These are phyloP conservation scores for Ophioninae sp. DNA, from an alignment of 2,888 invertebrate genomes.

Conservation along the genomic window DNA sequence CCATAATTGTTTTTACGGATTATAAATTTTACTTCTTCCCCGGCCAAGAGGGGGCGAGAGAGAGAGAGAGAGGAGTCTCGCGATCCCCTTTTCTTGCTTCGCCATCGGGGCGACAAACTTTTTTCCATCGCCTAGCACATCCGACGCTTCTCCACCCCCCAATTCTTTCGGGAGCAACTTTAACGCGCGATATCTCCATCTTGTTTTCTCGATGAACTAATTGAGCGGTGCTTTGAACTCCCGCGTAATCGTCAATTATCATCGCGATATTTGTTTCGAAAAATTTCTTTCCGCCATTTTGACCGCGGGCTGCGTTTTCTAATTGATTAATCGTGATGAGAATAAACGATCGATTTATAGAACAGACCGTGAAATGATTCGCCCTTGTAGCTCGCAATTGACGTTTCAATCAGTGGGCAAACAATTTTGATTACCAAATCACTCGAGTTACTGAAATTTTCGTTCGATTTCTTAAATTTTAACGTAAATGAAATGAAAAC, in stretches of 20 bases:
- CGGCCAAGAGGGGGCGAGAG: not conserved
- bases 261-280: not conserved
- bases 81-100: slow-evolving; percentile 49
- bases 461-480: no score
- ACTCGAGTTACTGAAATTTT: no score
- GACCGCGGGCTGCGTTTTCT: not conserved
- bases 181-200: slow-evolving; percentile 22
- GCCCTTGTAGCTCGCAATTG: no score
- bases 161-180: slow-evolving; percentile 21
- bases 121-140: no score
- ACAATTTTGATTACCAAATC: no score
- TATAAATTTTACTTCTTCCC: slow-evolving; percentile 76
- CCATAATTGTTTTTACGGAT: slow-evolving; percentile 80
- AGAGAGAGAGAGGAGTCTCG: not conserved
- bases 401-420: no score
- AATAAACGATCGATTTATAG: not conserved
- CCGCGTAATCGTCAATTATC: slow-evolving; percentile 40
- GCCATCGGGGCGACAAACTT: not conserved
- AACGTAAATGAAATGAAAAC: no score
- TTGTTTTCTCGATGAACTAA: slow-evolving; percentile 33
- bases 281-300: not conserved
- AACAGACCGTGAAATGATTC: not conserved
- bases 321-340: not conserved
- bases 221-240: slow-evolving; percentile 21
- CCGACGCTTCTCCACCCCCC: slow-evolving; percentile 9